Base-by-base conservation (phyloP, 2,797 vertebrate genomes). In the Enteromius treurensis region DNA sequence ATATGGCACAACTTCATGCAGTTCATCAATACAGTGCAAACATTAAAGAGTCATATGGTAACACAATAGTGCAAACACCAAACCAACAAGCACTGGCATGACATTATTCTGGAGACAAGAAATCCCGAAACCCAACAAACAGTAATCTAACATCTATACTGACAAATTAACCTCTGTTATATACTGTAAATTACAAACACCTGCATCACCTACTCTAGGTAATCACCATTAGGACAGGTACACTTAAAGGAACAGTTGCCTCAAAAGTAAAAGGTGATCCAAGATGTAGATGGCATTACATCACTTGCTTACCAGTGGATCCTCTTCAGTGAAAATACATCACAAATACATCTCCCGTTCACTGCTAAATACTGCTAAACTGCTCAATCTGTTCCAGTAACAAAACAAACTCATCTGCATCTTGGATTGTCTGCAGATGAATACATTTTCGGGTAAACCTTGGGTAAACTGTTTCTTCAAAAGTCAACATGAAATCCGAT, bases 51-150 rank as follows among this genome's bases (percentile, higher is more conserved):
- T 74, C 84, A 68, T 86, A 90, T 70, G 47, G 51, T 88, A 92
- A 87, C 91, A 91, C 90, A 80, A 94, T 90, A 95, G 91, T 91
- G 88, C 89, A 92, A 92, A 91, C 85, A 92, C 87, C 75, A 79
- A 91, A 76, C 75, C 91, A 86, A 89, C 47, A 87, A 82, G 74
- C 76, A 94, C 92, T 91, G 91, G 90, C 91, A 94, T 91, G 92
- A 94, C 92, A 92, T 95, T 91, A 91, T 92, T 93, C 91, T 93
- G 90, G 88, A 92, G 93, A 94, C 89, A 90, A 90, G 88, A 93
- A 92, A 91, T 78, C 76, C 64, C 87, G 51, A 82, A 92, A 94
- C 92, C 91, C 90, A 71, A 92, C 91, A 87, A 91, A 94, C 88
- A 91, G 64, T 60, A 62, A 67, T 80, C 40, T 67, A 68, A 76